These are phyloP conservation scores for Rhaphigaster nebulosa DNA, from an alignment of 2,888 invertebrate species.

Conservation along the genomic window DNA sequence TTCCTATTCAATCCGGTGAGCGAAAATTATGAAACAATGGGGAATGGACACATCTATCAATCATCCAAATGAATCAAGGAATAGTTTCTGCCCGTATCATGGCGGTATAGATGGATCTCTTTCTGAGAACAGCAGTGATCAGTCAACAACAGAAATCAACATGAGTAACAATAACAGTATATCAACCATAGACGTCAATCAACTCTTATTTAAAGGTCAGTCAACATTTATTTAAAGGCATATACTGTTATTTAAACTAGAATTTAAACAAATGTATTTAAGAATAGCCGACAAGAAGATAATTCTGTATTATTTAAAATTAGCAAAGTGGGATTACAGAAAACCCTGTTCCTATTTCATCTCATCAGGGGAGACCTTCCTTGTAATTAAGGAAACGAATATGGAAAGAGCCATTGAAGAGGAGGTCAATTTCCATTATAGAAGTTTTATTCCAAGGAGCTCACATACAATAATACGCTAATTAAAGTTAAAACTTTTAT, in stretches of 20 bases:
- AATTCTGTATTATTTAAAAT: neutral
- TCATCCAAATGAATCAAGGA: neutral
- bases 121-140: neutral
- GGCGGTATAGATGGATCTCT: neutral
- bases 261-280: conserved; percentile 38
- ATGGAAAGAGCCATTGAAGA: neutral
- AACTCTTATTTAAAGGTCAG: neutral
- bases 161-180: neutral
- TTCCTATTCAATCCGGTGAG: neutral
- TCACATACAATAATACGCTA: neutral
- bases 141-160: neutral
- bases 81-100: neutral
- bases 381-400: neutral
- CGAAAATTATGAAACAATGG: neutral
- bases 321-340: neutral
- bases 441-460: neutral
- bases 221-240: neutral
- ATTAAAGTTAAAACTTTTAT: too few species aligned
- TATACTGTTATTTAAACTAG: neutral
- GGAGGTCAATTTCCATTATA: neutral
- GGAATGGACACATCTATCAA: neutral
- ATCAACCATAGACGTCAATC: neutral
- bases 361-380: conserved; percentile 2
- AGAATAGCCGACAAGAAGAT: neutral
- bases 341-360: conserved; percentile 2